Evolutionary conservation across 2,113 vertebrate genomes (phyloP).

Genomic region (Saguinus midas): DNA sequence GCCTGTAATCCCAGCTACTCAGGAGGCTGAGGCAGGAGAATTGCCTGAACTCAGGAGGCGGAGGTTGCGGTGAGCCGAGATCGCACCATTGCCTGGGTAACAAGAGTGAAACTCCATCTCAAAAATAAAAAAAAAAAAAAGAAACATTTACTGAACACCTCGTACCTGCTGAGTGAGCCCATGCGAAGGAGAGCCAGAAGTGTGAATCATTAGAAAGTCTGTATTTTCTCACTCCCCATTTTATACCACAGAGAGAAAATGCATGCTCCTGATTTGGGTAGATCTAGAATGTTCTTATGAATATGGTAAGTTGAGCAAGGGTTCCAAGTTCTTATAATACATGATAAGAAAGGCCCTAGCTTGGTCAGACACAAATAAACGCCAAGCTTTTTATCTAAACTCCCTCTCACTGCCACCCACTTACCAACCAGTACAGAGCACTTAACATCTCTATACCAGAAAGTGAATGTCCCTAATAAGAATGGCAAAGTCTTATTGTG

Average conservation of each 20-base stretch:
- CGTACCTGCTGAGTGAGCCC: rapidly evolving
- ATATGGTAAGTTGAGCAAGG: background rate
- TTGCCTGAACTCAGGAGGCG: no score
- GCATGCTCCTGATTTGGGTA: rapidly evolving
- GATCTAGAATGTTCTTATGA: background rate
- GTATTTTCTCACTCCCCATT: rapidly evolving
- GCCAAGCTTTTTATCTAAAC: background rate
- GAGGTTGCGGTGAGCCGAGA: no score
- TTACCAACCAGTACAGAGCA: background rate
- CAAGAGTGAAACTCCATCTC: no score
- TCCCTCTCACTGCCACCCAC: no score
- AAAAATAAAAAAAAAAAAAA: no score
- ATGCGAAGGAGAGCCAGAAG: rapidly evolving
- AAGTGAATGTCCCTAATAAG: background rate
- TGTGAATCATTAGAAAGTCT: rapidly evolving
- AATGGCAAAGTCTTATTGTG: background rate
- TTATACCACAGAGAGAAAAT: rapidly evolving
- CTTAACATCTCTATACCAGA: background rate
- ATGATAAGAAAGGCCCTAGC: background rate
- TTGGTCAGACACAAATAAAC: background rate
- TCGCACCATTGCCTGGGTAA: no score
- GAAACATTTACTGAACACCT: background rate
- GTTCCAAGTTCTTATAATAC: background rate
- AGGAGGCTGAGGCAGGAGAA: no score
- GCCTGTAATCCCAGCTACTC: no score